Conservation (phyloP, 2,797 vertebrate genomes). For the Halcyon leucocephala region DNA sequence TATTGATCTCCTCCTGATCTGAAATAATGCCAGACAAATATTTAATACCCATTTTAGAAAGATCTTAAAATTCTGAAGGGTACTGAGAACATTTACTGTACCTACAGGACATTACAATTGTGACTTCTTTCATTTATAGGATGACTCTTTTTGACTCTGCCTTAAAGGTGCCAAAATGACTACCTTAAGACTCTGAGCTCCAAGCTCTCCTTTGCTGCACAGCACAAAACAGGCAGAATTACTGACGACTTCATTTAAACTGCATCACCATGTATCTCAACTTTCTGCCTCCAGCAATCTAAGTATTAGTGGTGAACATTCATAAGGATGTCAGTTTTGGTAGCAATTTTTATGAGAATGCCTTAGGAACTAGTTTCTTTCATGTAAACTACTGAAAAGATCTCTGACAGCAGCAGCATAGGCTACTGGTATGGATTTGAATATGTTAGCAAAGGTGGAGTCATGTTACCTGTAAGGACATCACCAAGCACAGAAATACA, state of each 20-base stretch:
- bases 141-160: neutral
- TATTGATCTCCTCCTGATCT: neutral
- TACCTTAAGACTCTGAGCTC: neutral
- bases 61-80: neutral
- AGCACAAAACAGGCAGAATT: neutral
- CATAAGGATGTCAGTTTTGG: neutral
- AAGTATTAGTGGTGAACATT: neutral
- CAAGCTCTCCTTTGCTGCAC: neutral
- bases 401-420: neutral
- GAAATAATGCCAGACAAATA: neutral
- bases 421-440: neutral
- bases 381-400: neutral
- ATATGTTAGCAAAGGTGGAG: neutral
- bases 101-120: neutral
- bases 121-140: neutral
- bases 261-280: neutral
- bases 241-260: neutral
- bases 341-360: neutral
- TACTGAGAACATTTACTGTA: neutral
- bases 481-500: neutral
- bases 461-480: neutral
- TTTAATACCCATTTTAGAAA: neutral
- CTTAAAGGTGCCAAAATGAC: neutral
- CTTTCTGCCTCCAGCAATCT: neutral
- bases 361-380: constrained; percentile 1